Evolutionary conservation across 2,797 vertebrate genomes (phyloP).

Genomic region (Amblyopsis hoosieri): DNA sequence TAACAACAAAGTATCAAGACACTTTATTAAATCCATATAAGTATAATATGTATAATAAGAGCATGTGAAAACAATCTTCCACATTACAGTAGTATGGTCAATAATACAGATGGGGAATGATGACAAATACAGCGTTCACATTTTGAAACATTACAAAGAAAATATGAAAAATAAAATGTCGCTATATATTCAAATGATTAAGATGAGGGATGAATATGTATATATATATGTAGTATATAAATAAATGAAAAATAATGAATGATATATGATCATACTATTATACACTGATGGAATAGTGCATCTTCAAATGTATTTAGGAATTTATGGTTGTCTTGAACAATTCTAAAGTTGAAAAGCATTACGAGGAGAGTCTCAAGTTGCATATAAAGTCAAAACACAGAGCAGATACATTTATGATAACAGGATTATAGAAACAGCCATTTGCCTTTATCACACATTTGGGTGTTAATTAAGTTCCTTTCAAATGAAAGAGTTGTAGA

Average conservation of each 20-base stretch:
- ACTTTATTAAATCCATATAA: constrained; percentile 66
- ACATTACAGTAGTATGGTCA: constrained; percentile 68
- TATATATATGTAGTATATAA: constrained; percentile 28
- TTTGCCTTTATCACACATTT: no score
- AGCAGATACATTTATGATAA: no score
- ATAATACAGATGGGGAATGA: constrained; percentile 37
- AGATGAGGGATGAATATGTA: constrained; percentile 2
- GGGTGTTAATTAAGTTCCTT: no score
- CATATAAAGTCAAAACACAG: no score
- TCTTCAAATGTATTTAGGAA: constrained; percentile 4
- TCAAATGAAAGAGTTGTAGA: no score
- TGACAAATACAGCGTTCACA: constrained; percentile 32
- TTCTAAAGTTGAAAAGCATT: no score
- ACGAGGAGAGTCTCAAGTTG: no score
- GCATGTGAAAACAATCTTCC: constrained; percentile 52
- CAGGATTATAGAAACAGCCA: no score
- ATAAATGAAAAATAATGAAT: constrained; percentile 7
- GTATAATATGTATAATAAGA: constrained; percentile 45
- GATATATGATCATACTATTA: constrained; percentile 3
- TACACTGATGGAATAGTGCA: not conserved
- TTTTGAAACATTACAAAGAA: constrained; percentile 13
- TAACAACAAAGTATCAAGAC: constrained; percentile 36
- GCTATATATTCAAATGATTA: constrained; percentile 32
- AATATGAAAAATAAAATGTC: constrained; percentile 10
- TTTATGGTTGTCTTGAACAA: not conserved